A percentile compares a stretch with the other conserved stretches of the same genome.
Evolutionary conservation across 2,113 vertebrate genomes (phyloP).

Genomic region (Phalacrocorax aristotelis): DNA sequence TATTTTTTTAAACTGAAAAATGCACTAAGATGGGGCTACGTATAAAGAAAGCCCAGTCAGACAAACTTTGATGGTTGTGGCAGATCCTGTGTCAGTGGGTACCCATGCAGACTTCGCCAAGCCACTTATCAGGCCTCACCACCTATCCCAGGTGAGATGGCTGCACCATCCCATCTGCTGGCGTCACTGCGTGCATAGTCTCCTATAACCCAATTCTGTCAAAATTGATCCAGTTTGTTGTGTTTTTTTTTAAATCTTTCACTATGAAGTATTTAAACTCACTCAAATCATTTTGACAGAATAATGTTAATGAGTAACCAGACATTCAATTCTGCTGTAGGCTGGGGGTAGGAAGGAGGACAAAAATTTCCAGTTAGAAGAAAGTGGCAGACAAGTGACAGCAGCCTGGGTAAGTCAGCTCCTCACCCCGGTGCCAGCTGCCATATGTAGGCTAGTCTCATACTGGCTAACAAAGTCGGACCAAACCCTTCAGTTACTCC

Average conservation of each 20-base stretch:
- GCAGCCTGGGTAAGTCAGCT: neutral
- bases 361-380: neutral
- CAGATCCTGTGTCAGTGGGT: neutral
- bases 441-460: neutral
- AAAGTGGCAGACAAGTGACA: neutral
- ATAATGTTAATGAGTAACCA: conserved; percentile 6
- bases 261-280: neutral
- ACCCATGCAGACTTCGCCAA: neutral
- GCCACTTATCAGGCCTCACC: neutral
- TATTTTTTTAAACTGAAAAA: neutral
- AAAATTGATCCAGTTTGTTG: neutral
- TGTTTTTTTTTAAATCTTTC: neutral
- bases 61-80: neutral
- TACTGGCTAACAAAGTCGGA: neutral
- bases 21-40: neutral
- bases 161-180: neutral
- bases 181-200: neutral
- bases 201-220: neutral
- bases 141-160: neutral
- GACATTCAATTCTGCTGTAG: neutral
- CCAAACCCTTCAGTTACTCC: neutral
- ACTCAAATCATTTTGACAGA: neutral
- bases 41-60: neutral
- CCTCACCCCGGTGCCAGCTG: neutral
- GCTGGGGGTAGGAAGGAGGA: neutral